Evolutionary conservation across 2,113 vertebrate genomes (phyloP).

Genomic region (Ptyas mucosa): DNA sequence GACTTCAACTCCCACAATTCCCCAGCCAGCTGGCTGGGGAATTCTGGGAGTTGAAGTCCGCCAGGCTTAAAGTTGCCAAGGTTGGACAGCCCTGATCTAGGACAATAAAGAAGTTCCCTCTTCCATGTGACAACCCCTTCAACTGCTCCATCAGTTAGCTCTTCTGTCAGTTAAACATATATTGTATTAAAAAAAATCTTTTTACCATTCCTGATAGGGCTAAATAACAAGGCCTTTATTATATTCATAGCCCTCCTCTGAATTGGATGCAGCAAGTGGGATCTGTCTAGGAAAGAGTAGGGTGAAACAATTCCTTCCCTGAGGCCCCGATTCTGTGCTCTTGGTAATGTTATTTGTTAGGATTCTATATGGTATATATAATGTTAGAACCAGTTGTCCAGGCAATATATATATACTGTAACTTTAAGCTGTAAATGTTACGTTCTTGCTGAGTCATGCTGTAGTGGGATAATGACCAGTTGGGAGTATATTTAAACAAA

Average conservation of each 20-base stretch:
- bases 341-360: not conserved
- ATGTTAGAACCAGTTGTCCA: too few species aligned
- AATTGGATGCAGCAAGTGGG: not conserved
- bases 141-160: not conserved
- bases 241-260: not conserved
- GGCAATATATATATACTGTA: too few species aligned
- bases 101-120: not conserved
- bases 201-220: not conserved
- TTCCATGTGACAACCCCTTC: not conserved
- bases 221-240: not conserved
- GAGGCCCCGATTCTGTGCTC: not conserved
- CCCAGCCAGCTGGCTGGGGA: too few species aligned
- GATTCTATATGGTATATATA: too few species aligned
- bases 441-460: too few species aligned
- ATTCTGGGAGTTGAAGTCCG: too few species aligned
- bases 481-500: too few species aligned
- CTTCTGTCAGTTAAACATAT: not conserved
- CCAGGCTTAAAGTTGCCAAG: too few species aligned
- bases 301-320: not conserved
- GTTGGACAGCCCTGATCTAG: not conserved
- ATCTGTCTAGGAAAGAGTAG: not conserved
- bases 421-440: too few species aligned
- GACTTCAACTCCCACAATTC: too few species aligned
- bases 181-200: not conserved
- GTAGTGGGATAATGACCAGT: too few species aligned